Percentiles rank a stretch among this genome's conserved stretches.
These are phyloP conservation scores for Lerista edwardsae DNA, from an alignment of 2,797 vertebrate species.

Conservation along the genomic window DNA sequence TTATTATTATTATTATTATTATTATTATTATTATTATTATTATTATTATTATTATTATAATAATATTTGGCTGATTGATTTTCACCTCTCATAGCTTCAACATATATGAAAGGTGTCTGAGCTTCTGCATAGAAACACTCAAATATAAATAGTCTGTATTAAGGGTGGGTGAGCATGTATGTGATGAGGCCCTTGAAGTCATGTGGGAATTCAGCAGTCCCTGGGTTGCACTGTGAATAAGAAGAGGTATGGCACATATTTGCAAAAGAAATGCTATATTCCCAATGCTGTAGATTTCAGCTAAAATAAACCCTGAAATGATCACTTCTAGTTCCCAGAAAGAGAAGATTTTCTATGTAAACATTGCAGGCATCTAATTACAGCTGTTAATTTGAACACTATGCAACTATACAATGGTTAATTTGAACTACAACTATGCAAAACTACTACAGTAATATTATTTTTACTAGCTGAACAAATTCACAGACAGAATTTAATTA, in stretches of 20 bases:
- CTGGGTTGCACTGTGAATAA: background rate
- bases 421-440: background rate
- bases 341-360: background rate
- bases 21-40: too few relatives aligned
- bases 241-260: background rate
- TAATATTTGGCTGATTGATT: too few relatives aligned
- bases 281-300: background rate
- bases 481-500: background rate
- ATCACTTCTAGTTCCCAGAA: background rate
- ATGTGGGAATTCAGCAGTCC: background rate
- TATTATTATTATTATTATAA: too few relatives aligned
- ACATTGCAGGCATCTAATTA: background rate
- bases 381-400: background rate
- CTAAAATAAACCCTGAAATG: background rate
- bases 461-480: background rate
- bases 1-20: too few relatives aligned
- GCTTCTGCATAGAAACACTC: background rate
- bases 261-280: background rate
- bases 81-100: background rate
- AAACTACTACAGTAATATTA: background rate
- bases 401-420: too few relatives aligned
- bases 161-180: too few relatives aligned
- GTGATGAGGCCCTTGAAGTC: background rate
- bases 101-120: background rate
- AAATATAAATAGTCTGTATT: background rate